Conservation (phyloP, 1,140 invertebrate species). For the Caenorhabditis briggsae region DNA sequence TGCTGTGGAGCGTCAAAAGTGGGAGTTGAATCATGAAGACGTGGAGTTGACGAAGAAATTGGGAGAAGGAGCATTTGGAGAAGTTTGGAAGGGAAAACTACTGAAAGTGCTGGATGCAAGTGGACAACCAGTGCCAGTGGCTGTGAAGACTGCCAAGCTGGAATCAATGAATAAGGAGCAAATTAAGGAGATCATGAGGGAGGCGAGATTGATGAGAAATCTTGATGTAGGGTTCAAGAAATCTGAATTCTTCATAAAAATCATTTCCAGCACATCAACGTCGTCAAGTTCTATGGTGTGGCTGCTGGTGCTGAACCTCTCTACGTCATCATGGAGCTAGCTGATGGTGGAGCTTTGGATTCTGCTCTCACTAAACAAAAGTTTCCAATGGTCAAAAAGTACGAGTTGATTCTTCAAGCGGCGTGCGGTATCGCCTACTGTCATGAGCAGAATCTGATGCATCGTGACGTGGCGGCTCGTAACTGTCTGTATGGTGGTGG, state of each 20-base stretch:
- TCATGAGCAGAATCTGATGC: constrained; percentile 68
- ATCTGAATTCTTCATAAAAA: too few relatives aligned
- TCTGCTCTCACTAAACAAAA: constrained; percentile 67
- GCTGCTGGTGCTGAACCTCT: constrained; percentile 59
- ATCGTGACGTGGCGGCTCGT: constrained; percentile 70
- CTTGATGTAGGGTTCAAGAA: constrained; percentile 23
- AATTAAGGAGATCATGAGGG: constrained; percentile 62
- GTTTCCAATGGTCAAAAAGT: constrained; percentile 58
- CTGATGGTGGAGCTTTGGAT: constrained; percentile 68
- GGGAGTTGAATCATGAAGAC: constrained; percentile 59
- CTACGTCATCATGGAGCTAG: constrained; percentile 60
- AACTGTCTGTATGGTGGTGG: constrained; percentile 68
- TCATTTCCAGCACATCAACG: constrained; percentile 53
- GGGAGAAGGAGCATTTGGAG: constrained; percentile 65
- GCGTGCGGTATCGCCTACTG: constrained; percentile 69
- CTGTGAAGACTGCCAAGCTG: constrained; percentile 58
- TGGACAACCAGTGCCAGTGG: constrained; percentile 20
- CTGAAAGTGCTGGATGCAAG: neutral
- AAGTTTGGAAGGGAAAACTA: constrained; percentile 57
- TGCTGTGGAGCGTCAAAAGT: constrained; percentile 35
- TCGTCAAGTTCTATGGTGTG: constrained; percentile 63
- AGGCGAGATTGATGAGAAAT: constrained; percentile 60
- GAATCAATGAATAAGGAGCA: constrained; percentile 57
- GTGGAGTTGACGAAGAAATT: constrained; percentile 59
- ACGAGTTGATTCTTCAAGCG: constrained; percentile 68